Conservation (phyloP, 2,888 invertebrate species). For the Xestobium rufovillosum region DNA sequence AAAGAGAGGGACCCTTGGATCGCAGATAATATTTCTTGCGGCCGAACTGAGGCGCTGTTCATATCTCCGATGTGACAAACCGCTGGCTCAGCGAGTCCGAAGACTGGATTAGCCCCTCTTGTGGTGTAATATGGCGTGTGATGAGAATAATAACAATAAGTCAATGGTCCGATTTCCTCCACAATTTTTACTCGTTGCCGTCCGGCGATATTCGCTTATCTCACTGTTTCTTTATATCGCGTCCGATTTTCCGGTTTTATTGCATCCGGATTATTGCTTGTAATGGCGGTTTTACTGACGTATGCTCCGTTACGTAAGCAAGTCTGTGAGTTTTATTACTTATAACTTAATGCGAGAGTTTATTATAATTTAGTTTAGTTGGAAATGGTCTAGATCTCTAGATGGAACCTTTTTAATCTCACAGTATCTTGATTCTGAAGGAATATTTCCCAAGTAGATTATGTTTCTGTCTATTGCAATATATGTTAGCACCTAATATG, state of each 20-base stretch:
- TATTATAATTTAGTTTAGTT: too few species aligned
- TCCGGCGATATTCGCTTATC: neutral
- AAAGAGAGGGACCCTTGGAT: constrained; percentile 32
- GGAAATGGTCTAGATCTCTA: too few species aligned
- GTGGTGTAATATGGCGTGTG: constrained; percentile 42
- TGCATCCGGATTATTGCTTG: neutral
- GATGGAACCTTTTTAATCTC: too few species aligned
- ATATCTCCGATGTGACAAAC: constrained; percentile 43
- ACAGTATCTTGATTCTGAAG: too few species aligned
- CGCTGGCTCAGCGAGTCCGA: constrained; percentile 40
- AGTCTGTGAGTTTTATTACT: too few species aligned
- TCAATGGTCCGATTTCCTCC: constrained; percentile 33
- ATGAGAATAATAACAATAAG: constrained; percentile 44
- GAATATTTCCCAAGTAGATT: too few species aligned
- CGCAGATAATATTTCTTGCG: constrained; percentile 40
- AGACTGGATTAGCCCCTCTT: constrained; percentile 38
- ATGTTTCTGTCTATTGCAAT: too few species aligned
- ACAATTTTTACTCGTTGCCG: neutral
- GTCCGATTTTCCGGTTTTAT: neutral
- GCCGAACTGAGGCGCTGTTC: constrained; percentile 34
- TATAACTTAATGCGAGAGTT: too few species aligned
- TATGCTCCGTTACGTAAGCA: too few species aligned
- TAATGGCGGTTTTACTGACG: too few species aligned
- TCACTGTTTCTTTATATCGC: neutral
- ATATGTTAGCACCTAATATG: too few species aligned